phyloP scores from a whole-genome alignment of 2,113 vertebrate species.

The Notarius quadriscutis region DNA sequence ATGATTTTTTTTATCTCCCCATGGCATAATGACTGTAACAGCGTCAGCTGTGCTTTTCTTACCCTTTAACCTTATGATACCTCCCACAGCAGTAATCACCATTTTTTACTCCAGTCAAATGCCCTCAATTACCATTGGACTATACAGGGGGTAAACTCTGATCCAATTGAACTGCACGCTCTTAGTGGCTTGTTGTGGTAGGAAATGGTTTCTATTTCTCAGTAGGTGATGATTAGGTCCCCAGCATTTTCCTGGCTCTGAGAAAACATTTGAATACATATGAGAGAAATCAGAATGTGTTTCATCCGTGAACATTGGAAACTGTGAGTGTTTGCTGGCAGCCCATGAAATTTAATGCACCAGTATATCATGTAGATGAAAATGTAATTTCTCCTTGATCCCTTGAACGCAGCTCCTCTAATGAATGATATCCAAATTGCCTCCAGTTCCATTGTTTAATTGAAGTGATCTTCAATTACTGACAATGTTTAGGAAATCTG shows the following conservation, averaged over 20 bases:
- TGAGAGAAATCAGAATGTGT: neutral
- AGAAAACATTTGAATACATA: slow-evolving; percentile 13
- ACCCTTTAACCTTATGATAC: slow-evolving; percentile 13
- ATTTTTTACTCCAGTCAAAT: slow-evolving; percentile 15
- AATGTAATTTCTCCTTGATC: neutral
- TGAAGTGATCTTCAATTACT: too few relatives aligned
- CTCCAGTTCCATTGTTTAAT: neutral
- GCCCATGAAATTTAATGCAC: neutral
- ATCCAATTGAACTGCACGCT: slow-evolving; percentile 24
- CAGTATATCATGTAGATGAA: neutral
- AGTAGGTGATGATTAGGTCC: slow-evolving; percentile 41
- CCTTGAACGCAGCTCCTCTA: neutral
- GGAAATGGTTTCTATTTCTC: slow-evolving; percentile 36
- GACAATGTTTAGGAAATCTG: neutral
- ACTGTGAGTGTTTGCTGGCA: neutral
- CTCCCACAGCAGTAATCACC: slow-evolving; percentile 4
- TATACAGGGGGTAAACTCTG: slow-evolving; percentile 20
- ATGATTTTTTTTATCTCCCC: neutral
- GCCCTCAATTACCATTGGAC: slow-evolving; percentile 22
- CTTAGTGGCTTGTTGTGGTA: slow-evolving; percentile 24
- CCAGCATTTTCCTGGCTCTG: slow-evolving; percentile 4
- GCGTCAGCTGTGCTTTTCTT: neutral
- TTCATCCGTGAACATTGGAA: neutral
- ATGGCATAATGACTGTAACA: neutral
- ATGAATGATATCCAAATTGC: neutral